Conservation (phyloP, 2,113 vertebrate species). For the Scalopus aquaticus region DNA sequence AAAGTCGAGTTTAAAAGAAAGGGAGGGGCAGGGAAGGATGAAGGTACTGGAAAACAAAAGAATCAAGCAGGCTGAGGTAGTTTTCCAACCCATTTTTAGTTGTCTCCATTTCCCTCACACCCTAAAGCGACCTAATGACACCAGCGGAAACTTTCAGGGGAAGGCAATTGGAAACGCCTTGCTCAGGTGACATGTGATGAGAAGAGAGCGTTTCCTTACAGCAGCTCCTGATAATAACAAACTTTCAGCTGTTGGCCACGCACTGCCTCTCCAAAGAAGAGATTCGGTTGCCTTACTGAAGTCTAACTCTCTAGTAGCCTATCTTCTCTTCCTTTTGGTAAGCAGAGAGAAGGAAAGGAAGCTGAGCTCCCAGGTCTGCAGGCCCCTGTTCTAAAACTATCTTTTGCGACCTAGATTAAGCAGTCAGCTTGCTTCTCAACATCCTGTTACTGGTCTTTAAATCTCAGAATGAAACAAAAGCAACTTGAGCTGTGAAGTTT, state of each 20-base stretch:
- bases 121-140: not conserved
- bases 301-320: not conserved
- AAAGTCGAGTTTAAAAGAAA: not conserved
- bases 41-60: not conserved
- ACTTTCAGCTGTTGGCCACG: not conserved
- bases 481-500: not conserved
- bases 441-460: not conserved
- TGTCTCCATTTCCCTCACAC: not conserved
- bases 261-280: not conserved
- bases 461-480: slow-evolving; percentile 9
- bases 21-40: not conserved
- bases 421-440: not conserved
- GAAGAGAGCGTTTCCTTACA: slow-evolving; percentile 40
- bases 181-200: not conserved
- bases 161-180: not conserved
- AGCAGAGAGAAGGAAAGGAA: slow-evolving; percentile 36
- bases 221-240: slow-evolving; percentile 2
- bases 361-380: not conserved
- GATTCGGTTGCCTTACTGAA: not conserved
- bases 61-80: not conserved
- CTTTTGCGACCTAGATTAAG: not conserved
- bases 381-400: not conserved
- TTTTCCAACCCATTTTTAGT: slow-evolving; percentile 35
- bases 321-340: not conserved
- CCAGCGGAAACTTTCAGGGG: slow-evolving; percentile 15